Evolutionary conservation across 2,797 vertebrate species (phyloP).

Genomic region (Miichthys miiuy): DNA sequence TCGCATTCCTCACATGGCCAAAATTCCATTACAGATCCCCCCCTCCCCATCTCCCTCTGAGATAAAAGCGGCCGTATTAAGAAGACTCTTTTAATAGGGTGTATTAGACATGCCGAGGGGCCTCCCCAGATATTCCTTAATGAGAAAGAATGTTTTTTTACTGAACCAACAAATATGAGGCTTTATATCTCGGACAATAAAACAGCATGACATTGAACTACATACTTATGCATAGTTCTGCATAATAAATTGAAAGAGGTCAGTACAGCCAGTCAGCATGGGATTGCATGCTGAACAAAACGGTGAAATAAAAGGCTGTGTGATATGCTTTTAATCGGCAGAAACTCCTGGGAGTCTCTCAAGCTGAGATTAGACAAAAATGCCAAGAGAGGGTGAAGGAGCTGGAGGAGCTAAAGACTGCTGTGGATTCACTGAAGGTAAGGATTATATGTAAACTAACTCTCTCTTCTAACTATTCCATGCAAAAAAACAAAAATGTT

Average conservation of each 20-base stretch:
- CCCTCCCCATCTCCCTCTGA: constrained; percentile 53
- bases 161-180: constrained; percentile 40
- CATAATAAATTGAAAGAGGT: constrained; percentile 21
- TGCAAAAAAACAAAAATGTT: no score
- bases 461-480: no score
- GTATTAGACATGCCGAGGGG: constrained; percentile 69
- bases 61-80: constrained; percentile 78
- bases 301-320: constrained; percentile 14
- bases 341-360: constrained; percentile 88
- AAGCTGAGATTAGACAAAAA: constrained; percentile 88
- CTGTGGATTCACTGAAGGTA: constrained; percentile 88
- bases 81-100: constrained; percentile 64
- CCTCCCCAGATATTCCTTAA: constrained; percentile 62
- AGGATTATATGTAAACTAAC: neutral
- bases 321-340: constrained; percentile 64
- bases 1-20: constrained; percentile 85
- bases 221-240: neutral
- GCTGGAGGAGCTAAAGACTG: constrained; percentile 87
- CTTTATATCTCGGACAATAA: constrained; percentile 35
- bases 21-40: constrained; percentile 77
- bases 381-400: constrained; percentile 89
- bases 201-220: constrained; percentile 17
- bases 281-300: constrained; percentile 16
- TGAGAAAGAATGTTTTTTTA: constrained; percentile 69
- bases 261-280: constrained; percentile 9